Percentiles rank a stretch among this genome's conserved stretches.
Evolutionary conservation across 1,140 invertebrate species (phyloP).

Genomic region (Physella acuta): DNA sequence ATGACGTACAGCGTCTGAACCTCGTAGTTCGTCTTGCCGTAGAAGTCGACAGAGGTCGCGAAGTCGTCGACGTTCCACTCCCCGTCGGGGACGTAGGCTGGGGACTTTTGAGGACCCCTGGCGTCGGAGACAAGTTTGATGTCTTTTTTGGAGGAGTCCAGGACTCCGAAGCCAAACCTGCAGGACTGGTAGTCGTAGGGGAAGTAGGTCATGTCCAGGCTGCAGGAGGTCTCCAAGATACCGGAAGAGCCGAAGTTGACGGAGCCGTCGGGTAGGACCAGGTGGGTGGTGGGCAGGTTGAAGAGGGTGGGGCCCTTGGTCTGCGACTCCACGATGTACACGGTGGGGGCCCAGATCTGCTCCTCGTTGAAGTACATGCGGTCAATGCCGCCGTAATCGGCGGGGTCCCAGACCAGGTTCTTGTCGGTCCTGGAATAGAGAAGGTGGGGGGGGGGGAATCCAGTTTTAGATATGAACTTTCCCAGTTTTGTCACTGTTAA

Average conservation of each 20-base stretch:
- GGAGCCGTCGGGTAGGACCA: constrained; percentile 3
- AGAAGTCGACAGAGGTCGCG: background rate
- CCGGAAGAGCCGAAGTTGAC: constrained; percentile 51
- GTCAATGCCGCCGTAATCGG: constrained; percentile 3
- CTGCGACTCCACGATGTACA: constrained; percentile 9
- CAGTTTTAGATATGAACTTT: background rate
- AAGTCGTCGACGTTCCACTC: constrained; percentile 7
- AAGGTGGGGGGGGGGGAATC: background rate
- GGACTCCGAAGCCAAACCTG: constrained; percentile 7
- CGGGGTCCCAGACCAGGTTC: constrained; percentile 4
- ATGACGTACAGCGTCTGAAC: constrained; percentile 14
- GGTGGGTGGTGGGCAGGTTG: constrained; percentile 4
- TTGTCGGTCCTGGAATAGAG: constrained; percentile 11
- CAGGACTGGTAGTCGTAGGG: constrained; percentile 38
- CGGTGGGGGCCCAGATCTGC: constrained; percentile 14
- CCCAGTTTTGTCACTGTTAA: background rate
- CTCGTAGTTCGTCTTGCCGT: constrained; percentile 1
- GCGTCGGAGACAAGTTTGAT: background rate
- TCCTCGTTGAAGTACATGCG: constrained; percentile 15
- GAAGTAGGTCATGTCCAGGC: constrained; percentile 37
- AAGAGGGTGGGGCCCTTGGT: constrained; percentile 9
- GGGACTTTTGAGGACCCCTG: constrained; percentile 10
- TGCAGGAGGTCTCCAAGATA: constrained; percentile 41
- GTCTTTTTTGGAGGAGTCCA: constrained; percentile 15
- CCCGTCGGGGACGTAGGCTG: constrained; percentile 8